Evolutionary conservation across 2,113 vertebrate genomes (phyloP).

Genomic region (Sylvietta virens): DNA sequence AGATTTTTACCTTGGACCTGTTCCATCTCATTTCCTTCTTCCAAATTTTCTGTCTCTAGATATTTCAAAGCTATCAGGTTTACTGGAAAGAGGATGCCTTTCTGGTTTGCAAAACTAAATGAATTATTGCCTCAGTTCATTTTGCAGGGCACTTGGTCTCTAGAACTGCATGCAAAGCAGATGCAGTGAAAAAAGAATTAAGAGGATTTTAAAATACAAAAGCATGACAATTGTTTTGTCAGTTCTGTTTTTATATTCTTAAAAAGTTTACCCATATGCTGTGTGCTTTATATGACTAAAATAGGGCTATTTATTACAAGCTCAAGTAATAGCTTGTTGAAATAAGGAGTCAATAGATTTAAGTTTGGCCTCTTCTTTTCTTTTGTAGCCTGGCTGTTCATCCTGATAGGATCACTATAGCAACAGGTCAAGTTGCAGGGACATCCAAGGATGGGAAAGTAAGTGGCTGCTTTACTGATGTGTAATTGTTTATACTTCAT

Average conservation of each 20-base stretch:
- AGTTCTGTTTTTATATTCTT: not conserved
- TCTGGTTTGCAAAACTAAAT: not conserved
- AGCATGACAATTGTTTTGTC: not conserved
- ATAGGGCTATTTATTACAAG: not conserved
- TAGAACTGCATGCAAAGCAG: not conserved
- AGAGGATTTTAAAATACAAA: not conserved
- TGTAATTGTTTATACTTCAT: not conserved
- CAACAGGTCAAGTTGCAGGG: slow-evolving; percentile 95
- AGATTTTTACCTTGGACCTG: not conserved
- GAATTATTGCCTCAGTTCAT: not conserved
- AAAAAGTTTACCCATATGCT: not conserved
- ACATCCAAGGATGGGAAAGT: slow-evolving; percentile 98
- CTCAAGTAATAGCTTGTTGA: not conserved
- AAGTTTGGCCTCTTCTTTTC: not conserved
- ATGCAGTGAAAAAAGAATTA: not conserved
- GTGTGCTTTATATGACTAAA: not conserved
- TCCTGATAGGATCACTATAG: slow-evolving; percentile 98
- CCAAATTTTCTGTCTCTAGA: not conserved
- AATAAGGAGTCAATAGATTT: not conserved
- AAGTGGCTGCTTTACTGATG: slow-evolving; percentile 54
- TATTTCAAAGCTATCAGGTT: not conserved
- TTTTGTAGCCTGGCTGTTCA: slow-evolving; percentile 90
- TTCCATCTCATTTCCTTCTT: not conserved
- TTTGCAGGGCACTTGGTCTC: not conserved
- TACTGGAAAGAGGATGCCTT: not conserved